A percentile compares a stretch with the other conserved stretches of the same genome.
phyloP scores from a whole-genome alignment of 1,140 invertebrate genomes.

The Achroia grisella region DNA sequence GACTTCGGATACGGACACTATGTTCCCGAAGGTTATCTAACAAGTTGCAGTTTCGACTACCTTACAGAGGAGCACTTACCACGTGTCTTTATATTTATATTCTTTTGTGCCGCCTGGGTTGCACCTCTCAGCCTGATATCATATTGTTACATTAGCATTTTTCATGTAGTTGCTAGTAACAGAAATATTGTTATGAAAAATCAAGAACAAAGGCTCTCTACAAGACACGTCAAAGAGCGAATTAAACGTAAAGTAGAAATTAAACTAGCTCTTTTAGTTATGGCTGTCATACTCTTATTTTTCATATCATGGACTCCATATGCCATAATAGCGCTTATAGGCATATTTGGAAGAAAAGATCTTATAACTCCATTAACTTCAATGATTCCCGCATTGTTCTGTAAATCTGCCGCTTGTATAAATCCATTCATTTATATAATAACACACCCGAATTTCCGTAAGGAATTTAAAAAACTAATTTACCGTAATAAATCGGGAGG shows the following conservation, averaged over 20 bases:
- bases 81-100: constrained; percentile 78
- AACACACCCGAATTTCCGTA: constrained; percentile 80
- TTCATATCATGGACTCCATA: constrained; percentile 86
- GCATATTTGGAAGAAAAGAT: constrained; percentile 77
- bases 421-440: constrained; percentile 85
- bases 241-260: constrained; percentile 79
- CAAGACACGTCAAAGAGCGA: constrained; percentile 75
- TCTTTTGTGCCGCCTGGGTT: constrained; percentile 80
- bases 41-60: constrained; percentile 89
- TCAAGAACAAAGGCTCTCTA: constrained; percentile 59
- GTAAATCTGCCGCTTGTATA: constrained; percentile 82
- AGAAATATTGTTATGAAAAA: constrained; percentile 56
- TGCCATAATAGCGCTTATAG: constrained; percentile 81
- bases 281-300: constrained; percentile 80
- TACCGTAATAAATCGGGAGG: constrained; percentile 52
- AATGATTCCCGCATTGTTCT: constrained; percentile 85
- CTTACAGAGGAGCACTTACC: constrained; percentile 74
- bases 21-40: constrained; percentile 85
- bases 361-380: constrained; percentile 79
- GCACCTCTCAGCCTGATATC: constrained; percentile 80
- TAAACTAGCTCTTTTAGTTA: constrained; percentile 78
- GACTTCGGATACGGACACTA: constrained; percentile 81
- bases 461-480: constrained; percentile 71
- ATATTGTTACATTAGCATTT: constrained; percentile 82
- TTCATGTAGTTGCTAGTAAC: constrained; percentile 75